A percentile compares a stretch with the other conserved stretches of the same genome.
Evolutionary conservation across 2,888 invertebrate species (phyloP).

Genomic region (Linyphia triangularis): DNA sequence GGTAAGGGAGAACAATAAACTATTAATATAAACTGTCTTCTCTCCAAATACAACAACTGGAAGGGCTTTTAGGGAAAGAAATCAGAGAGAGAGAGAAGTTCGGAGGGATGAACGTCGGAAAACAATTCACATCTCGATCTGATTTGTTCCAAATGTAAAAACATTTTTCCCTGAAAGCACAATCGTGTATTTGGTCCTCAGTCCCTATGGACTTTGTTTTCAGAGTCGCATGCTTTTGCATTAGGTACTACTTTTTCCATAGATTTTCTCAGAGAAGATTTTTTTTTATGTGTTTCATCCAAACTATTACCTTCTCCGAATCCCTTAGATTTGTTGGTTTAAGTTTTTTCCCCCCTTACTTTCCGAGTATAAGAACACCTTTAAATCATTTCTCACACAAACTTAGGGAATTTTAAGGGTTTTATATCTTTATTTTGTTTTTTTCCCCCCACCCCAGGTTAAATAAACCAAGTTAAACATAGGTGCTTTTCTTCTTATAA

Average conservation of each 20-base stretch:
- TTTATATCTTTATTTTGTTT: neutral
- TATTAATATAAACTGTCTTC: slow-evolving; percentile 6
- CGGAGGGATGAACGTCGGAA: neutral
- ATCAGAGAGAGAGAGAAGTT: neutral
- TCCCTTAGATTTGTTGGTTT: neutral
- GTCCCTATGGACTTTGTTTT: slow-evolving; percentile 33
- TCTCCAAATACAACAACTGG: neutral
- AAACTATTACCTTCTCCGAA: slow-evolving; percentile 28
- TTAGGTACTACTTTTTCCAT: slow-evolving; percentile 56
- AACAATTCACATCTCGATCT: slow-evolving; percentile 66
- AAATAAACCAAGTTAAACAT: slow-evolving; percentile 57
- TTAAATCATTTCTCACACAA: slow-evolving; percentile 14
- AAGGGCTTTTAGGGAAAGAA: neutral
- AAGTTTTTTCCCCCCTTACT: neutral
- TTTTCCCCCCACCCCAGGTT: slow-evolving; percentile 16
- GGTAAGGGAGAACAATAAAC: neutral
- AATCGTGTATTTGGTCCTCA: slow-evolving; percentile 48
- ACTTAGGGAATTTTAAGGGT: neutral
- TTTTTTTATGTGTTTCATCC: slow-evolving; percentile 33
- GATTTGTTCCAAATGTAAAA: slow-evolving; percentile 66
- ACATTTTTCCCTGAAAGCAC: slow-evolving; percentile 70
- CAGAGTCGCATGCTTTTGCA: slow-evolving; percentile 51
- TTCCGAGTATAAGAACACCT: neutral
- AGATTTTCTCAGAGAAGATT: neutral
- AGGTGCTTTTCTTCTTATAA: slow-evolving; percentile 20